Evolutionary conservation across 2,113 vertebrate genomes (phyloP).

Genomic region (Silurus meridionalis): DNA sequence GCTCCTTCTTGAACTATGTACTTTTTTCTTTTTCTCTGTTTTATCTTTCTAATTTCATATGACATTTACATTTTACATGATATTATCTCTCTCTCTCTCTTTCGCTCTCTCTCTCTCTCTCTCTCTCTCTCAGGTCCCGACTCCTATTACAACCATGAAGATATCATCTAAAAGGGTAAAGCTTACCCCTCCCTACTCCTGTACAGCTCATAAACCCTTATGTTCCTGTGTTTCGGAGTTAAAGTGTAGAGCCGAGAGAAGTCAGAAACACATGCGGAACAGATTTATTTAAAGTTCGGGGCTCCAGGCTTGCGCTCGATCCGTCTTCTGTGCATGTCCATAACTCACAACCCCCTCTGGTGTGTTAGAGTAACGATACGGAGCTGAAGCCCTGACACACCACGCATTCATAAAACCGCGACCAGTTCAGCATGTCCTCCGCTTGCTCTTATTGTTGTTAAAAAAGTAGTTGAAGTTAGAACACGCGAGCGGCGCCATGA

Average conservation of each 20-base stretch:
- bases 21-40: neutral
- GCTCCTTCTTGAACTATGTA: neutral
- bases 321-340: constrained; percentile 1
- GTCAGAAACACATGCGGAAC: constrained; percentile 16
- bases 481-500: neutral
- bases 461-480: neutral
- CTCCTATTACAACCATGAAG: constrained; percentile 91
- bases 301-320: constrained; percentile 29
- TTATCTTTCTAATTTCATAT: neutral
- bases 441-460: neutral
- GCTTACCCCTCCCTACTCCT: neutral
- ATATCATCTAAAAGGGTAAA: constrained; percentile 97
- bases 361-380: constrained; percentile 5
- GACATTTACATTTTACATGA: neutral
- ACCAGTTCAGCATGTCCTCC: neutral
- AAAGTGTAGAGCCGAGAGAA: neutral
- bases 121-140: constrained; percentile 76
- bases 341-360: constrained; percentile 44
- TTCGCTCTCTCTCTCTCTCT: constrained; percentile 12
- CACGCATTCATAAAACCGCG: neutral
- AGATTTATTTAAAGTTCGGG: constrained; percentile 40
- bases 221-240: constrained; percentile 16
- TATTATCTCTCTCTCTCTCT: neutral
- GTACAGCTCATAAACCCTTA: constrained; percentile 7
- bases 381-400: constrained; percentile 4